These are phyloP conservation scores for Halcyon senegalensis DNA, from an alignment of 2,113 vertebrate species.

Conservation along the genomic window DNA sequence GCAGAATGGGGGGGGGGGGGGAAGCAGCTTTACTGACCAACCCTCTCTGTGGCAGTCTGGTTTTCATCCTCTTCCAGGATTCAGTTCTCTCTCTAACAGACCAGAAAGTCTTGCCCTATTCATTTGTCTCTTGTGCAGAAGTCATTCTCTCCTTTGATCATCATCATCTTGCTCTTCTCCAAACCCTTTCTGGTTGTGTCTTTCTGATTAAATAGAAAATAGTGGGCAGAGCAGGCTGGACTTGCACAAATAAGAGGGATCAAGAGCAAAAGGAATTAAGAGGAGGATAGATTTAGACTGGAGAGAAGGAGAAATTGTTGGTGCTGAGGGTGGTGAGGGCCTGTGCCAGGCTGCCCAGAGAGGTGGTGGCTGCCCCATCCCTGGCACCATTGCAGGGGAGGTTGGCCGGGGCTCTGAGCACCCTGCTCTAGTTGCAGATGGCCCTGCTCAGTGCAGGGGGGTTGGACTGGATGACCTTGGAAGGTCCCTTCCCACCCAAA, in stretches of 20 bases:
- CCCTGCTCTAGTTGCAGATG: no score
- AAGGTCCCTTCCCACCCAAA: no score
- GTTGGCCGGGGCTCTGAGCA: no score
- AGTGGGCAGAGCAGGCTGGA: not conserved
- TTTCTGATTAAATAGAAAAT: not conserved
- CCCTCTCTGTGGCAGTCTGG: not conserved
- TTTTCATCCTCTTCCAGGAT: not conserved
- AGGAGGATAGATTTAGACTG: not conserved
- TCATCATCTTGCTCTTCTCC: not conserved
- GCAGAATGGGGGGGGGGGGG: not conserved
- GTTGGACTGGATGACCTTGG: no score
- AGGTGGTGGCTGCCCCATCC: no score
- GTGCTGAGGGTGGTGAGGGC: no score
- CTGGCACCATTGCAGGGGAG: no score
- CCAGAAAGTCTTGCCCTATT: not conserved
- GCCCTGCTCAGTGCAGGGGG: no score
- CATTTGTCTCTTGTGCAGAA: not conserved
- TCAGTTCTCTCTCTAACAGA: not conserved
- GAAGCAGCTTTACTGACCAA: not conserved
- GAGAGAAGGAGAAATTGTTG: no score
- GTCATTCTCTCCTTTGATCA: not conserved
- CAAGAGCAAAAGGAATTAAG: not conserved
- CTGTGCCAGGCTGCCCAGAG: no score
- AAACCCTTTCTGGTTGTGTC: not conserved
- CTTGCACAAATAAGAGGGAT: not conserved